Percentiles rank a stretch among this genome's conserved stretches.
phyloP scores from a whole-genome alignment of 2,797 vertebrate genomes.

The Gambusia yucatana region DNA sequence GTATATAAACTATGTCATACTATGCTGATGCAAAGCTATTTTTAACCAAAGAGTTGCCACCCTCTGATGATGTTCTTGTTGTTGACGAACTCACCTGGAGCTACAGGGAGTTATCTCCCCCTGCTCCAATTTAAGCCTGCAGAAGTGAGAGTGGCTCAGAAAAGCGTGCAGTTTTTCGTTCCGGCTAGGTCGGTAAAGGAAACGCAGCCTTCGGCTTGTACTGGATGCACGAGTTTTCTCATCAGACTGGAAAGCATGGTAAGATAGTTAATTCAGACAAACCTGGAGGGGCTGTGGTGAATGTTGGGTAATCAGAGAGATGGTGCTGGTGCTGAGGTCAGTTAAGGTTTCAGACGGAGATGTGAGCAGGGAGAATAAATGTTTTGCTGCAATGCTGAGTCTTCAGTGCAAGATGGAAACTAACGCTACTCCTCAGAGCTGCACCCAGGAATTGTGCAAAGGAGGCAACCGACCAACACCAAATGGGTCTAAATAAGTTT shows the following conservation, averaged over 20 bases:
- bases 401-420: conserved; percentile 7
- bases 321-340: conserved; percentile 40
- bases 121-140: conserved; percentile 61
- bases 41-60: conserved; percentile 47
- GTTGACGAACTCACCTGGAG: conserved; percentile 67
- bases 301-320: conserved; percentile 34
- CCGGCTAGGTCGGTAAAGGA: conserved; percentile 59
- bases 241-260: conserved; percentile 63
- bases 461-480: background rate
- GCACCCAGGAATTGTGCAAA: no score
- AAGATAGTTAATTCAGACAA: conserved; percentile 49
- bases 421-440: background rate
- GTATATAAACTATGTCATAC: conserved; percentile 30
- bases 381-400: conserved; percentile 25
- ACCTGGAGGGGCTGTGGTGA: conserved; percentile 53
- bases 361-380: conserved; percentile 43
- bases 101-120: conserved; percentile 59
- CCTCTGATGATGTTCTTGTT: conserved; percentile 66
- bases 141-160: conserved; percentile 52
- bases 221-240: conserved; percentile 60
- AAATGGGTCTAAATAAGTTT: background rate
- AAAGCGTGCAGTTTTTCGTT: conserved; percentile 58
- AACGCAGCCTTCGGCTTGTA: conserved; percentile 66
- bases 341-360: conserved; percentile 51
- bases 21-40: conserved; percentile 49